These are phyloP conservation scores for Champsocephalus esox DNA, from an alignment of 2,797 vertebrate species.

Conservation along the genomic window DNA sequence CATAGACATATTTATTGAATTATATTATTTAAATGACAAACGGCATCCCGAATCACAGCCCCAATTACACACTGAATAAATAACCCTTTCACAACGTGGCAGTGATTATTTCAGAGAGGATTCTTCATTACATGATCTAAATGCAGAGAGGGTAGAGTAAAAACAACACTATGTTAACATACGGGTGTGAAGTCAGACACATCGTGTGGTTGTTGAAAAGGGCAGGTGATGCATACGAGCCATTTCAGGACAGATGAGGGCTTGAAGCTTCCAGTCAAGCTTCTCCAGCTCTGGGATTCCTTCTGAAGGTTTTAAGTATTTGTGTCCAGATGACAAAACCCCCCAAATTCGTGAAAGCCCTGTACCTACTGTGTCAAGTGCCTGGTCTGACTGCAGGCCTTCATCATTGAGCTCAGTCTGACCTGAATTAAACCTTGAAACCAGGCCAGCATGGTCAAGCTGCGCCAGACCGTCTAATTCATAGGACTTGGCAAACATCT, in stretches of 20 bases:
- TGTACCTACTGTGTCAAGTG: constrained; percentile 24
- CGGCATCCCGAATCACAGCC: background rate
- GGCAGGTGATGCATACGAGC: constrained; percentile 12
- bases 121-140: background rate
- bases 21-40: constrained; percentile 16
- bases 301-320: constrained; percentile 38
- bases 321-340: constrained; percentile 56
- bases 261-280: constrained; percentile 30
- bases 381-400: constrained; percentile 18
- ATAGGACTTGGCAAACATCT: constrained; percentile 30
- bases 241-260: constrained; percentile 46
- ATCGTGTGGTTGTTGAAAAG: constrained; percentile 20
- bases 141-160: constrained; percentile 8
- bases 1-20: constrained; percentile 33
- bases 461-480: constrained; percentile 40
- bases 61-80: background rate
- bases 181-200: constrained; percentile 29
- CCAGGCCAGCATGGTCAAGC: constrained; percentile 7
- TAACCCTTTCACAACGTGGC: background rate
- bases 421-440: constrained; percentile 38
- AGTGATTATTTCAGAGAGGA: constrained; percentile 1
- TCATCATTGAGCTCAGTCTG: constrained; percentile 20
- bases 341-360: constrained; percentile 5
- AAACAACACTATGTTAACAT: constrained; percentile 11
- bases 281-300: constrained; percentile 31